phyloP scores from a whole-genome alignment of 2,113 vertebrate genomes.

The Fregata magnificens region DNA sequence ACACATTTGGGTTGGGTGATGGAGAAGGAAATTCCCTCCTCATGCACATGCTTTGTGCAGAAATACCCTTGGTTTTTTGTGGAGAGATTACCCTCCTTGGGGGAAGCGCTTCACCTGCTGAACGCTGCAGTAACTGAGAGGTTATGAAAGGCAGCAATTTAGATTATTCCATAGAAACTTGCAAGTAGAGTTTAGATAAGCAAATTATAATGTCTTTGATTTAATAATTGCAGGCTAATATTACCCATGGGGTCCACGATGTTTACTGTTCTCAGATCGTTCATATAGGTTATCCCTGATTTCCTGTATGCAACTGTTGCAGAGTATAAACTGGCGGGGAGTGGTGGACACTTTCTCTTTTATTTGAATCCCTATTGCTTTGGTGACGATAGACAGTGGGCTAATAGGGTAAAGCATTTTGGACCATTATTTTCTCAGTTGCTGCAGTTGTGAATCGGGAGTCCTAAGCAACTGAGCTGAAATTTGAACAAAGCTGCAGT shows the following conservation, averaged over 20 bases:
- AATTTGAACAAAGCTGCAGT: neutral
- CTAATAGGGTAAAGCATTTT: neutral
- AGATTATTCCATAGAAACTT: neutral
- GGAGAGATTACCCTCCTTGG: neutral
- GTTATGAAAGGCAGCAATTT: neutral
- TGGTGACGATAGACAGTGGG: neutral
- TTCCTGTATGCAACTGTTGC: neutral
- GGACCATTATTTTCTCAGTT: neutral
- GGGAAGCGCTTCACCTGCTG: neutral
- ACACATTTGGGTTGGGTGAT: neutral
- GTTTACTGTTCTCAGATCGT: neutral
- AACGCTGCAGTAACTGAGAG: neutral
- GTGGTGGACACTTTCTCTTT: neutral
- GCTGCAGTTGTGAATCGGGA: neutral
- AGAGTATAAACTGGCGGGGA: neutral
- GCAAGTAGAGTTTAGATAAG: neutral
- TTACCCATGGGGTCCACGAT: no score
- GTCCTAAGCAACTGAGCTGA: neutral
- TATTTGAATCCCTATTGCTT: neutral
- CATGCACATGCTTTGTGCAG: fast-evolving
- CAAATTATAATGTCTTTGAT: neutral
- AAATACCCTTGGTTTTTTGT: neutral
- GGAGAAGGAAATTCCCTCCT: neutral
- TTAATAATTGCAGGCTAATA: neutral
- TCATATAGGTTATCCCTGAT: neutral